These are phyloP conservation scores for Paraescarpia echinospica DNA, from an alignment of 1,140 invertebrate species.

Conservation along the genomic window DNA sequence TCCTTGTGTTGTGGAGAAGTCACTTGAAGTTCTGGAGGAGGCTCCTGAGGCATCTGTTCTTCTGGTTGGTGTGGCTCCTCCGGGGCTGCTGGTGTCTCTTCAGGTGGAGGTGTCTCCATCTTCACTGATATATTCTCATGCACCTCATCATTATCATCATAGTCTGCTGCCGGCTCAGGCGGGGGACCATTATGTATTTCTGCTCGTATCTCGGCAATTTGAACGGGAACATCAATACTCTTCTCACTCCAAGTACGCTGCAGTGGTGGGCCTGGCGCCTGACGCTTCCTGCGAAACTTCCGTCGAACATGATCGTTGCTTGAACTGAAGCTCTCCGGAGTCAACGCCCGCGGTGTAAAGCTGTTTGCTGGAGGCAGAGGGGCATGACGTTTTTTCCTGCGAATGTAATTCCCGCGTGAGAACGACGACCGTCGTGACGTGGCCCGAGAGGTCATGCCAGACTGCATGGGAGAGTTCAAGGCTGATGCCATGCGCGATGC, in stretches of 20 bases:
- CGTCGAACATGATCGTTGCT: background rate
- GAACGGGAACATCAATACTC: background rate
- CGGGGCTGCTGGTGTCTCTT: background rate
- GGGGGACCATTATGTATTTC: background rate
- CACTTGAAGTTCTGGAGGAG: background rate
- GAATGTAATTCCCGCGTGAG: background rate
- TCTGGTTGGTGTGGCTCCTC: background rate
- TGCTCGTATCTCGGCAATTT: background rate
- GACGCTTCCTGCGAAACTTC: background rate
- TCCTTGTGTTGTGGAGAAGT: background rate
- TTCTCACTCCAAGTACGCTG: background rate
- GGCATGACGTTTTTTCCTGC: background rate
- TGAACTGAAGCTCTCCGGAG: background rate
- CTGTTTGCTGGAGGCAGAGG: background rate
- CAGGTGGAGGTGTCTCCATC: background rate
- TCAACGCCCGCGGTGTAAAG: background rate
- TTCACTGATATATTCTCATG: background rate
- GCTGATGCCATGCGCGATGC: background rate
- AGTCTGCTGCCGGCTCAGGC: background rate
- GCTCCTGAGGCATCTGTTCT: background rate
- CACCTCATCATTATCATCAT: background rate
- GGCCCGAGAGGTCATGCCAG: background rate
- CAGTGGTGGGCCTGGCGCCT: background rate
- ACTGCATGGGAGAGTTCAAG: background rate
- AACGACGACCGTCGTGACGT: background rate